phyloP scores from a whole-genome alignment of 2,113 vertebrate genomes.

The Alaudala cheleensis region DNA sequence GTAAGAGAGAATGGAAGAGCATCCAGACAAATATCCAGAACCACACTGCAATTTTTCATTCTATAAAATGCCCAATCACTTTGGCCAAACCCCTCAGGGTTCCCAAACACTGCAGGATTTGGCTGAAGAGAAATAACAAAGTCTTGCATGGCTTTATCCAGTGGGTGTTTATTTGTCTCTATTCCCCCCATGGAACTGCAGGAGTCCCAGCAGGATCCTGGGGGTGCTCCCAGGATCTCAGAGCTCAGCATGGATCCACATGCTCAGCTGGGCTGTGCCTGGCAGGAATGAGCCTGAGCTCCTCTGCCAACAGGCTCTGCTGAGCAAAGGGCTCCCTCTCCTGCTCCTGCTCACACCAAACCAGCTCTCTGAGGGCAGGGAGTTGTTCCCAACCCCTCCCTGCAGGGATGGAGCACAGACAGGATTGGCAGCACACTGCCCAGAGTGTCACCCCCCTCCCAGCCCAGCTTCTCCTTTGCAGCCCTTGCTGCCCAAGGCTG shows the following conservation, averaged over 20 bases:
- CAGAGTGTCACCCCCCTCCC: background rate
- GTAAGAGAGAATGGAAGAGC: background rate
- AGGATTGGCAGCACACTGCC: fast-evolving
- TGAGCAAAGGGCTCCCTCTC: conserved; percentile 54
- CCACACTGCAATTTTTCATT: background rate
- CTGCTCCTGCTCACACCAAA: background rate
- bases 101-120: background rate
- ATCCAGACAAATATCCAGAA: background rate
- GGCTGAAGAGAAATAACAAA: background rate
- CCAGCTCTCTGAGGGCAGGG: background rate
- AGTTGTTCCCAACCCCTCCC: background rate
- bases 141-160: background rate
- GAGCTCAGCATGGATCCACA: background rate
- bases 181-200: background rate
- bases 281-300: fast-evolving
- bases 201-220: background rate
- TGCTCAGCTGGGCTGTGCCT: background rate
- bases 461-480: background rate
- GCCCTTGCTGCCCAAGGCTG: background rate
- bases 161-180: background rate
- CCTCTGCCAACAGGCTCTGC: background rate
- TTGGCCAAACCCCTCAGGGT: background rate
- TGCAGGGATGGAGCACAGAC: background rate
- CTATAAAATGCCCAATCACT: background rate
- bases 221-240: background rate